A percentile compares a stretch with the other conserved stretches of the same genome.
These are phyloP conservation scores for Halcyon badia DNA, from an alignment of 2,797 vertebrate genomes.

Conservation along the genomic window DNA sequence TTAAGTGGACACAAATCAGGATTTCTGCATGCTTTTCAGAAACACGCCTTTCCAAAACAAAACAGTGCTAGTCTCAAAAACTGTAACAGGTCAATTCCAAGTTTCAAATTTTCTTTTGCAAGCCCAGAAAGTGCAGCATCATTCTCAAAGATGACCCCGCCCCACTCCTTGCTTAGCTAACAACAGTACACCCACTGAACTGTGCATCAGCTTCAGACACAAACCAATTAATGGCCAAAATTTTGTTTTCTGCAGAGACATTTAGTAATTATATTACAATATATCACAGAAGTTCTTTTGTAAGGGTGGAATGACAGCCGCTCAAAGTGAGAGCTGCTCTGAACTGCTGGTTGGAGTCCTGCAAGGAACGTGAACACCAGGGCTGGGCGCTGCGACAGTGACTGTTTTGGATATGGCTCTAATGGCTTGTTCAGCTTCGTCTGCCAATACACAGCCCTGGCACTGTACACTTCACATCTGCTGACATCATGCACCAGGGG, in stretches of 20 bases:
- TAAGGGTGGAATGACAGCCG: not conserved
- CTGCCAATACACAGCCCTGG: not conserved
- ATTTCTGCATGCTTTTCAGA: not conserved
- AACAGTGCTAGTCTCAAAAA: not conserved
- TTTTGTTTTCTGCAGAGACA: not conserved
- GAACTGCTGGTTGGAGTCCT: not conserved
- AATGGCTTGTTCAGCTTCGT: not conserved
- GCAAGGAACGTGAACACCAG: not conserved
- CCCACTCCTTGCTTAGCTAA: not conserved
- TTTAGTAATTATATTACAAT: not conserved
- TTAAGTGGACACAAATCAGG: accelerated
- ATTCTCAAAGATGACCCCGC: not conserved
- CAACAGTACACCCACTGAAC: not conserved
- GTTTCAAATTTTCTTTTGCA: not conserved
- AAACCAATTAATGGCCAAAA: not conserved
- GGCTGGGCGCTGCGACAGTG: not conserved
- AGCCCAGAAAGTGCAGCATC: not conserved
- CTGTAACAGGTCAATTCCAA: not conserved
- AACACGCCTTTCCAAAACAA: not conserved
- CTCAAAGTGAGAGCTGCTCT: not conserved
- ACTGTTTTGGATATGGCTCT: not conserved
- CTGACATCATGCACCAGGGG: not conserved
- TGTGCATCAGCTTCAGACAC: not conserved
- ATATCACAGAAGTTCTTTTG: not conserved
- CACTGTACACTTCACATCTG: conserved; percentile 4